Conservation (phyloP, 92 coral and sea anemone genomes). For the Chrysogorgia sp. region DNA sequence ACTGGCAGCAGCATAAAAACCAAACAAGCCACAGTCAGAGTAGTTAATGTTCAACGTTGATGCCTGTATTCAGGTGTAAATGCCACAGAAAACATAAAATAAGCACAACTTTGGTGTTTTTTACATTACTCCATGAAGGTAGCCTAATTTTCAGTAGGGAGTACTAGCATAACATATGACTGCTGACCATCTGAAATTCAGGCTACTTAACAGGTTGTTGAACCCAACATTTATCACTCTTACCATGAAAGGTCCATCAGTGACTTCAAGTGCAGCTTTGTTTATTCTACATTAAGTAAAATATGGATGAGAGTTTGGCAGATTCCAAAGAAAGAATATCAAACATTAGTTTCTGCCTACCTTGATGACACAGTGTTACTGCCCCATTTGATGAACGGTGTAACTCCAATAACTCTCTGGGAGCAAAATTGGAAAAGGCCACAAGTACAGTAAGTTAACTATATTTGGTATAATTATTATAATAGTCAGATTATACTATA, state of each 20-base stretch:
- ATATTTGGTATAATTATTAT: neutral
- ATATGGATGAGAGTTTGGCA: neutral
- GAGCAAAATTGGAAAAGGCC: neutral
- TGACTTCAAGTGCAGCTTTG: slow-evolving; percentile 74
- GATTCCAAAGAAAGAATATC: neutral
- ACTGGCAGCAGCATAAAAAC: slow-evolving; percentile 81
- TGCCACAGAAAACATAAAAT: no score
- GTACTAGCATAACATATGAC: no score
- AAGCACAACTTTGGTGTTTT: neutral
- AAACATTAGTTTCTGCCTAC: slow-evolving; percentile 39
- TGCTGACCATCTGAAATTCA: no score
- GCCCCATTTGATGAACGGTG: slow-evolving; percentile 99
- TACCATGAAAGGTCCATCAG: slow-evolving; percentile 79
- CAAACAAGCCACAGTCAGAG: slow-evolving; percentile 91
- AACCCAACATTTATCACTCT: neutral
- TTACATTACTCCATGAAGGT: no score
- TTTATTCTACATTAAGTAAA: slow-evolving; percentile 56
- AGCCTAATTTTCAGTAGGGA: no score
- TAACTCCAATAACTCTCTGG: slow-evolving; percentile 89
- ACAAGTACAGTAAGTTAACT: neutral
- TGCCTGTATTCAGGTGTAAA: slow-evolving; percentile 66
- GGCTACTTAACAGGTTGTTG: neutral
- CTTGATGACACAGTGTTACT: slow-evolving; percentile 90
- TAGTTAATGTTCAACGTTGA: slow-evolving; percentile 85
- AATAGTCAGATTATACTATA: neutral